phyloP scores from a whole-genome alignment of 2,888 invertebrate genomes.

The Caenorhabditis afra region DNA sequence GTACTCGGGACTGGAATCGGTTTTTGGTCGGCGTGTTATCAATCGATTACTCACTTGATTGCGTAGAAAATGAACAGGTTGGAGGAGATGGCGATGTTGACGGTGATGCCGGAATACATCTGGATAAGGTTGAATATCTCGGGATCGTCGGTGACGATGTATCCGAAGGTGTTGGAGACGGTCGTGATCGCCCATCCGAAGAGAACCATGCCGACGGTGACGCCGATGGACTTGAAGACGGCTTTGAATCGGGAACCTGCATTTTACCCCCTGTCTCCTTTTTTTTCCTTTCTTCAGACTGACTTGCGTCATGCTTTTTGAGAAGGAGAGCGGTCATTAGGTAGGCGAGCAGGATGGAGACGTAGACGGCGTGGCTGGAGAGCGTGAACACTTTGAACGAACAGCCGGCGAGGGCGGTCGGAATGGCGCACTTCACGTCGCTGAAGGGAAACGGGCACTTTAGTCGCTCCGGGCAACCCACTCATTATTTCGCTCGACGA shows the following conservation, averaged over 20 bases:
- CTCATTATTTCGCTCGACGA: conserved; percentile 41
- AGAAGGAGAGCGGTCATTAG: conserved; percentile 47
- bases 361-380: conserved; percentile 56
- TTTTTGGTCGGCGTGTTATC: too few species aligned
- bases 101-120: conserved; percentile 64
- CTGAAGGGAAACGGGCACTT: conserved; percentile 41
- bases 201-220: conserved; percentile 59
- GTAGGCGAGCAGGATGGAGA: conserved; percentile 54
- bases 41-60: conserved; percentile 48
- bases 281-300: conserved; percentile 6
- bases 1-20: conserved; percentile 40
- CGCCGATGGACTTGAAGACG: conserved; percentile 61
- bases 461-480: conserved; percentile 12
- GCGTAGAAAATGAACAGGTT: conserved; percentile 61
- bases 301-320: conserved; percentile 49
- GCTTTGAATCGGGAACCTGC: conserved; percentile 60
- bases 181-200: conserved; percentile 65
- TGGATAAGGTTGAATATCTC: conserved; percentile 49
- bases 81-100: conserved; percentile 60
- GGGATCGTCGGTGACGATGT: conserved; percentile 29
- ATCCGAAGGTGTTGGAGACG: conserved; percentile 51
- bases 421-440: conserved; percentile 56
- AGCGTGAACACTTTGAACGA: conserved; percentile 62
- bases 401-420: conserved; percentile 53
- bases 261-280: too few species aligned